Evolutionary conservation across 64 coral and sea anemone species (phyloP).

Genomic region (Actinia tenebrosa): DNA sequence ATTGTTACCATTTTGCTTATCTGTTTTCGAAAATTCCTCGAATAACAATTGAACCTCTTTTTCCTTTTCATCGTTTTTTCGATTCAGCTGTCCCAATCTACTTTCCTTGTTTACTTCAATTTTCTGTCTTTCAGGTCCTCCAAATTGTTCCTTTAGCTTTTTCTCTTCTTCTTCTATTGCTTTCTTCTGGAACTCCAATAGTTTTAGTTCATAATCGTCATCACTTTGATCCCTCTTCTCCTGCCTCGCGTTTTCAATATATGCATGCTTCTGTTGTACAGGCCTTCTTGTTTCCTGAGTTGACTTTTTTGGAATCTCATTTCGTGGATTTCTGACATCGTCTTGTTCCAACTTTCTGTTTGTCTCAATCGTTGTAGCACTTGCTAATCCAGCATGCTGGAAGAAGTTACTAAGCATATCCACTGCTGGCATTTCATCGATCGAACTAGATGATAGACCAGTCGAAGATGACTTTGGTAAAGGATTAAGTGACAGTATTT

Average conservation of each 20-base stretch:
- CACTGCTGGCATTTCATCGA: background rate
- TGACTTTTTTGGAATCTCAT: background rate
- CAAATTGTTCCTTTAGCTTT: background rate
- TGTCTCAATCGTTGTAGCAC: background rate
- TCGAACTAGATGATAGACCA: background rate
- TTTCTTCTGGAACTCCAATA: slow-evolving; percentile 20
- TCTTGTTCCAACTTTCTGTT: background rate
- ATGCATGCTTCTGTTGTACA: too few relatives aligned
- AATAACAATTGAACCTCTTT: background rate
- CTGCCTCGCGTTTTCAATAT: background rate
- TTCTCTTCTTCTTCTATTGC: slow-evolving; percentile 9
- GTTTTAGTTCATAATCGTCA: background rate
- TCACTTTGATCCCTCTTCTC: background rate
- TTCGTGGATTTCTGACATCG: background rate
- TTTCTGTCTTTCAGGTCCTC: background rate
- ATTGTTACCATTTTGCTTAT: background rate
- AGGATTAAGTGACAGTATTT: background rate
- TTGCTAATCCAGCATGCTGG: background rate
- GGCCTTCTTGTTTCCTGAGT: background rate
- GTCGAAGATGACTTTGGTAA: background rate
- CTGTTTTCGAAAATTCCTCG: background rate
- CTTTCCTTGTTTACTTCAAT: background rate
- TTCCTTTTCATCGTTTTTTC: background rate
- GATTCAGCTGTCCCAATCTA: background rate
- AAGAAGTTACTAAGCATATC: background rate